Evolutionary conservation across 2,888 invertebrate genomes (phyloP).

Genomic region (Himalopsyche tibetana): DNA sequence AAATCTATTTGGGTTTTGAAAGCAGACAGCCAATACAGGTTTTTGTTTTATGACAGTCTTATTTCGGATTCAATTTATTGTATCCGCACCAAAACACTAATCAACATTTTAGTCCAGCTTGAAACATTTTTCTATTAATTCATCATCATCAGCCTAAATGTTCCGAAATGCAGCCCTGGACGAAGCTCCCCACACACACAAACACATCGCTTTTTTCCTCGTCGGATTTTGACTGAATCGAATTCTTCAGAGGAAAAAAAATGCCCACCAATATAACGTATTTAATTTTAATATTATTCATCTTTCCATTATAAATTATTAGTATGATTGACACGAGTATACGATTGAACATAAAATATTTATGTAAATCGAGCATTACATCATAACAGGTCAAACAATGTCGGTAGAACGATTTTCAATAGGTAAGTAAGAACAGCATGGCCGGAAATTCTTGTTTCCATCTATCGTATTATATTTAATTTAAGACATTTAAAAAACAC

Average conservation of each 20-base stretch:
- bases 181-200: neutral
- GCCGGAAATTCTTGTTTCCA: conserved; percentile 6
- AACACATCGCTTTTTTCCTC: neutral
- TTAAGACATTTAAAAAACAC: too few relatives aligned
- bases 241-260: neutral
- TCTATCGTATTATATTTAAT: neutral
- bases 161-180: neutral
- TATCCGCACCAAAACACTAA: conserved; percentile 42
- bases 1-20: neutral
- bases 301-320: conserved; percentile 37
- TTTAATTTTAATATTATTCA: conserved; percentile 11
- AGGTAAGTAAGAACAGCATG: neutral
- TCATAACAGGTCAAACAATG: conserved; percentile 27
- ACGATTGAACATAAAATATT: conserved; percentile 35
- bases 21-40: neutral
- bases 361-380: conserved; percentile 35
- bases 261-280: neutral
- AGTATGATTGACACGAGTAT: conserved; percentile 20
- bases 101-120: conserved; percentile 31
- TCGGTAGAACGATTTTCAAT: conserved; percentile 3
- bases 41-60: conserved; percentile 42
- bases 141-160: conserved; percentile 11
- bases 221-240: neutral
- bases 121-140: conserved; percentile 31
- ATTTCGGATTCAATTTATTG: conserved; percentile 39